phyloP scores from a whole-genome alignment of 2,888 invertebrate species.

The Sesia apiformis region DNA sequence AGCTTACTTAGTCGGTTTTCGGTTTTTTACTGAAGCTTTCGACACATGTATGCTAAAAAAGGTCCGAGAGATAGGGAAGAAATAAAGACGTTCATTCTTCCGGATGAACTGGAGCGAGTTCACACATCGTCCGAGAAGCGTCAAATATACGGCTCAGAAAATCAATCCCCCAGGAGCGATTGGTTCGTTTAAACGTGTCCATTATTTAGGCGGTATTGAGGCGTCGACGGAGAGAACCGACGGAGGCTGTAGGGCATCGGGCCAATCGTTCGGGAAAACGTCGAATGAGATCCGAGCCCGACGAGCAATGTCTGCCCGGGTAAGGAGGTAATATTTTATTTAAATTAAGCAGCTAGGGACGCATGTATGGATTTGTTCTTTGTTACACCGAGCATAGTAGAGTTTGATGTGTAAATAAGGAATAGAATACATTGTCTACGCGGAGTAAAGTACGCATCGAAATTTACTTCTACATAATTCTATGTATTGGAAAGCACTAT shows the following conservation, averaged over 20 bases:
- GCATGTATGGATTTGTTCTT: conserved; percentile 36
- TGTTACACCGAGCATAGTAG: conserved; percentile 4
- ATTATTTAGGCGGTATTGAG: conserved; percentile 51
- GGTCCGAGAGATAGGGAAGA: not conserved
- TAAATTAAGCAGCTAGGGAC: conserved; percentile 34
- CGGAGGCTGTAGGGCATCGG: conserved; percentile 28
- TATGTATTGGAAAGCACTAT: too few species aligned
- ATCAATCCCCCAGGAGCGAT: conserved; percentile 53
- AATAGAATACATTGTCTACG: too few species aligned
- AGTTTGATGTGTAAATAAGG: too few species aligned
- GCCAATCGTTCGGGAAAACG: conserved; percentile 48
- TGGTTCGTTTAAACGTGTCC: conserved; percentile 53
- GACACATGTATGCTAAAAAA: too few species aligned
- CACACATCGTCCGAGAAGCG: conserved; percentile 43
- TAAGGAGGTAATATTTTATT: conserved; percentile 53
- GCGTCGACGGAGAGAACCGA: conserved; percentile 22
- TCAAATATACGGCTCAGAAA: conserved; percentile 50
- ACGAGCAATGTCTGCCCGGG: conserved; percentile 38
- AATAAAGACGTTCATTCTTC: conserved; percentile 5
- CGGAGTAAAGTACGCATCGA: too few species aligned
- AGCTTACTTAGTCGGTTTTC: not conserved
- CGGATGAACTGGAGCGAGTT: conserved; percentile 12
- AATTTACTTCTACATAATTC: too few species aligned
- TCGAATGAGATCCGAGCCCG: conserved; percentile 40
- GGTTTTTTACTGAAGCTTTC: too few species aligned